Evolutionary conservation across 2,113 vertebrate species (phyloP), one percentile per base, ranked within the genome.

Genomic region (Dicaeum eximium): DNA sequence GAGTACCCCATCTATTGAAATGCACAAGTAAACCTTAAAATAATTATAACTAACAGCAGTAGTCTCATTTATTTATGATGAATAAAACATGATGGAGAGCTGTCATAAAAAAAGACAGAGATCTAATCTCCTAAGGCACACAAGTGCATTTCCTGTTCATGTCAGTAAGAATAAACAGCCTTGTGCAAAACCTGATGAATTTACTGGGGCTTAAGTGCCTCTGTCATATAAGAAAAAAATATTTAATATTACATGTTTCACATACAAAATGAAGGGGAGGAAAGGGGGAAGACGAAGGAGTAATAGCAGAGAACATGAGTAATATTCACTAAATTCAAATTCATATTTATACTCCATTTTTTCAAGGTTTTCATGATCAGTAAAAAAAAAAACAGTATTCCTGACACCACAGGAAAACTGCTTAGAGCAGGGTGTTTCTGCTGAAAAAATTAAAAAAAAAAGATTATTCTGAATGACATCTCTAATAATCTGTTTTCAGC

Each of bases 21-120:
- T 17, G 23, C 35, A 86, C 50, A 82, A 77, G n/a, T 72, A 95
- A 94, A 79, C 21, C 66, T 48, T 65, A 90, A 94, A 93, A 86
- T 83, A 92, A 92, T 92, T 80, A 73, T 47, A 84, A 74, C 66
- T 74, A 90, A 88, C 75, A 70, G 86, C 45, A 61, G 56, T 70
- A 83, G 75, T 56, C 75, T 66, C 82, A 86, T 88, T 93, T 92
- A 92, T 96, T 93, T 93, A 67, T 51, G 54, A 91, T 84, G 54
- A 94, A 93, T 92, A 94, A 96, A 93, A 95, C 77, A 94, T 86
- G 92, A 94, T 70, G 67, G 79, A 94, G 60, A 92, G 67, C 60
- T 90, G 86, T 92, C 92, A 93, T 62, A 70, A 70, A 88, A 92
- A 73, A 83, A 58, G 42, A 88, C 8, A 71, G 50, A 84, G 42